Conservation (phyloP, 1,140 invertebrate genomes). For the Paralvinella palmiformis region DNA sequence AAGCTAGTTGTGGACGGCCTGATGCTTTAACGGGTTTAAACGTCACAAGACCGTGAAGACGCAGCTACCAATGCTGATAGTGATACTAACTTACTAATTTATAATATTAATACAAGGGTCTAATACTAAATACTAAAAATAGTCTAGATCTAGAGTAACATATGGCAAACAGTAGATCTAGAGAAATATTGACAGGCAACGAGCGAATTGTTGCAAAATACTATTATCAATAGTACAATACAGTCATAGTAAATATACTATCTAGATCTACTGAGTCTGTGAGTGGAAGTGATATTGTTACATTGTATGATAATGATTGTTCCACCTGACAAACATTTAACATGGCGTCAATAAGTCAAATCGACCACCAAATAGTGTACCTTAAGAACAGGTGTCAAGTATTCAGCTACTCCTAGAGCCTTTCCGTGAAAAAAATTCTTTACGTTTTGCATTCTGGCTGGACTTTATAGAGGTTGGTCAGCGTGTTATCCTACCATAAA, state of each 20-base stretch:
- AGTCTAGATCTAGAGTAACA: no score
- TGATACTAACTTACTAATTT: background rate
- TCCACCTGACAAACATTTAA: background rate
- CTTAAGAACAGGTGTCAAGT: conserved; percentile 92
- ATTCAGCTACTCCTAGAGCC: conserved; percentile 81
- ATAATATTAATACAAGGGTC: background rate
- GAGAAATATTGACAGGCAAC: background rate
- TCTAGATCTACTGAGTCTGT: background rate
- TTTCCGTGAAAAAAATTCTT: conserved; percentile 15
- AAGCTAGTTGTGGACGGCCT: no score
- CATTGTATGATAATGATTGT: background rate
- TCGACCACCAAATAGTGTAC: conserved; percentile 48
- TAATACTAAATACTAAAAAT: background rate
- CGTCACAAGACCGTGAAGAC: no score
- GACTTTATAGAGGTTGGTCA: no score
- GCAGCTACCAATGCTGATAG: no score
- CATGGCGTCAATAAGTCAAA: background rate
- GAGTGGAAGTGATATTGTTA: background rate
- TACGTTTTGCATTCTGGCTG: conserved; percentile 13
- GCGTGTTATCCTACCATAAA: no score
- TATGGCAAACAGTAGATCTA: background rate
- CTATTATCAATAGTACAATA: background rate
- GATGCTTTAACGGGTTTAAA: no score
- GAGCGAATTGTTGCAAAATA: background rate
- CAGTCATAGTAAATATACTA: background rate